Base-by-base conservation (phyloP, 2,888 invertebrate species). In the Agrotis clavis region DNA sequence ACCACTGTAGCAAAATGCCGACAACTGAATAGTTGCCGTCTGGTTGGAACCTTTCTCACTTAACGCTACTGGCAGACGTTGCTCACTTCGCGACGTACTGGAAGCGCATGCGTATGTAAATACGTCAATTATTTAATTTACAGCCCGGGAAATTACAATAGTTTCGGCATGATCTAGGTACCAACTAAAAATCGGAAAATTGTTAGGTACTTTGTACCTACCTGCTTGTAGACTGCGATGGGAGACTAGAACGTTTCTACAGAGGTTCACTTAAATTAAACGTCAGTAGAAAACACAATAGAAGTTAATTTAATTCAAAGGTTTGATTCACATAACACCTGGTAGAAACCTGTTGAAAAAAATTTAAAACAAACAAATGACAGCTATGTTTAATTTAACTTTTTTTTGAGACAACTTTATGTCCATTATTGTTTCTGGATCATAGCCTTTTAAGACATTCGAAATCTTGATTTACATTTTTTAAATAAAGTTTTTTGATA, bases 51-150 rank as follows among this genome's bases (percentile, higher is more conserved):
- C 74, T 62, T 50, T 74, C 75, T 59, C 79, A 71, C 69, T 72
- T 66, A 70, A 65, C 78, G 71, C 75, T 74, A 69, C 61, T 21
- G 64, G 25, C 69, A 67, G 75, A 81, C 65, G 91, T 82, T 72
- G 87, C 93, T 93, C 87, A 93, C 94, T 94, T 93, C 93, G 90
- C 82, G 76, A 73, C 82, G 87, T 66, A 87, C 82, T 80, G 66
- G 81, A 81, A 75, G 91, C 94, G 94, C 94, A 92, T 94, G 94
- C 94, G 94, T 91, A 82, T 71, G 71, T 81, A 77, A 87, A 87
- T 83, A 89, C 89, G 90, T 92, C 93, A 92, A 92, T 92, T 92
- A 89, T 90, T 90, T 88, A 92, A 92, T 92, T 88, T 85, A 85
- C 71, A 86, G 60, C 86, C 91, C 92, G 92, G 92, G 91, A 92